Base-by-base conservation (phyloP, 1,140 invertebrate species). In the Drosophila subpulchrella region DNA sequence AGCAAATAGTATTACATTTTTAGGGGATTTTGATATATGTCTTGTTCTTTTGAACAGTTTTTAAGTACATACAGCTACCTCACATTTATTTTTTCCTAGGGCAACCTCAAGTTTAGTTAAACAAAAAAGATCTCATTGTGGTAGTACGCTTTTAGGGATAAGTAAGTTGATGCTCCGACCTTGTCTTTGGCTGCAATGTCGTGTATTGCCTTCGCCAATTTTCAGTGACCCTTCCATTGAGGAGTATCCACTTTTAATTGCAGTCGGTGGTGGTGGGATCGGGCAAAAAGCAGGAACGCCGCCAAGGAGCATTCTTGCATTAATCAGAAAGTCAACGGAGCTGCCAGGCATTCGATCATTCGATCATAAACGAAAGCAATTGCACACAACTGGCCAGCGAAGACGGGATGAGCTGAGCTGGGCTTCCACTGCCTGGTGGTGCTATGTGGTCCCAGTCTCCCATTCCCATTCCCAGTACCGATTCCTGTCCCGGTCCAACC, bases 281-380 rank as follows among this genome's bases (percentile, higher is more conserved):
- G 27, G 27, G 42, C 55, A 66, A 75, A 73, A 78, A 74, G 63
- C 50, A 67, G 75, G 80, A 83, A 83, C 80, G 80, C 75, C 73
- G 81, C 73, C 73, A 77, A 76, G 75, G 67, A 90, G 78, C 76
- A 89, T 89, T 89, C 85, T 90, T 89, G 81, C 81, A 89, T 89
- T 89, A 89, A 89, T 89, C 85, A 89, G 85, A 89, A 89, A 89
- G 85, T 81, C 84, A 84, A 90, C 85, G 84, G 81, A 90, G 77
- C 85, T 89, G 85, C 84, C 84, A 84, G 62, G 76, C 81, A 78
- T 77, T 77, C 74, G 75, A 73, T 77, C 74, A 79, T 84, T 80
- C 83, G 80, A 83, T 82, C 81, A 81, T 83, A 83, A 81, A 72
- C 75, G 78, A 86, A 86, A 86, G 78, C 83, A 88, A 86, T 88